These are phyloP conservation scores for Leucoraja ocellata DNA, from an alignment of 2,797 vertebrate genomes.

Conservation along the genomic window DNA sequence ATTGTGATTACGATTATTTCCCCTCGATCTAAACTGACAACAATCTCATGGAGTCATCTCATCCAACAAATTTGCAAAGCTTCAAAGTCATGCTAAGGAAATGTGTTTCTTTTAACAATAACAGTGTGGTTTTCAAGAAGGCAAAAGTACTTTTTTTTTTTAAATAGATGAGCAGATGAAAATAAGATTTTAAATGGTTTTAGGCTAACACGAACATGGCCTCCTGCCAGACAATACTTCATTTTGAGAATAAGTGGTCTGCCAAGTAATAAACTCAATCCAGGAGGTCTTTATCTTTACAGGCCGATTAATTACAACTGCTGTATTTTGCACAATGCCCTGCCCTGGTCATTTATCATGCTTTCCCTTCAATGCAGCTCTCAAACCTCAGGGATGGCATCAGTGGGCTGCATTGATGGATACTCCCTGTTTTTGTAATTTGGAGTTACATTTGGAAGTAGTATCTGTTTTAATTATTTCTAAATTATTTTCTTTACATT, in stretches of 20 bases:
- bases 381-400: background rate
- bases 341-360: background rate
- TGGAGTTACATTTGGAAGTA: background rate
- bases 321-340: background rate
- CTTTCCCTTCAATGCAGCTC: background rate
- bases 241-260: slow-evolving; percentile 5
- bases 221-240: background rate
- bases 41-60: background rate
- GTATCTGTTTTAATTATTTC: background rate
- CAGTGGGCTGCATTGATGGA: background rate
- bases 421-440: background rate
- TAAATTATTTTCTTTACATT: background rate
- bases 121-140: background rate
- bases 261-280: slow-evolving; percentile 12
- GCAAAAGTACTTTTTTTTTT: background rate
- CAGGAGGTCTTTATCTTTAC: slow-evolving; percentile 13
- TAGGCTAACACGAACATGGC: background rate
- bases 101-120: background rate
- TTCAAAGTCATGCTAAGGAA: background rate
- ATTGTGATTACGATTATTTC: background rate
- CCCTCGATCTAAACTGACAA: background rate
- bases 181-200: background rate
- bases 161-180: background rate
- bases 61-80: background rate
- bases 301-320: slow-evolving; percentile 25